Conservation (phyloP, 2,888 invertebrate genomes). For the Dione vanillae region DNA sequence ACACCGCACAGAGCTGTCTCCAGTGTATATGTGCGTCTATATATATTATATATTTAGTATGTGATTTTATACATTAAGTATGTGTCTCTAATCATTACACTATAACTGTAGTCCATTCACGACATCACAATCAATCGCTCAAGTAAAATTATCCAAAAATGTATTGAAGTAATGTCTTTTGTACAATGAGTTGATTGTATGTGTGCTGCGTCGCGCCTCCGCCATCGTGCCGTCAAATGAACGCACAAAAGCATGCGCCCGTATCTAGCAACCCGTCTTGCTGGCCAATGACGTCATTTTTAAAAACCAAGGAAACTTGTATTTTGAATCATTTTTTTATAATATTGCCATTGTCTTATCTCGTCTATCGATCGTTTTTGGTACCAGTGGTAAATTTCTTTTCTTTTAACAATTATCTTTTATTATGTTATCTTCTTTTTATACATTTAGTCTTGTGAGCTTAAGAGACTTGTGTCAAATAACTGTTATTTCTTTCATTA, state of each 20-base stretch:
- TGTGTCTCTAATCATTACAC: conserved; percentile 10
- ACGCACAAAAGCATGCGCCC: background rate
- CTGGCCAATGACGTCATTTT: background rate
- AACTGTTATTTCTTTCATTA: no score
- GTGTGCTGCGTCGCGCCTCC: conserved; percentile 21
- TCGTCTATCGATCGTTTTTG: background rate
- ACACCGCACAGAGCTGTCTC: background rate
- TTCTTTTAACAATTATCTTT: no score
- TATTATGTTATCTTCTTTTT: no score
- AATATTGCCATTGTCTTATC: background rate
- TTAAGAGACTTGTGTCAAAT: no score
- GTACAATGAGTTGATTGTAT: conserved; percentile 30
- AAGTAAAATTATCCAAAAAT: conserved; percentile 45
- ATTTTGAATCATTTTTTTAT: no score
- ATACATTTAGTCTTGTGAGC: no score
- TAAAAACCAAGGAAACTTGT: background rate
- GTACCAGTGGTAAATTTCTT: background rate
- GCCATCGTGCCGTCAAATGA: background rate
- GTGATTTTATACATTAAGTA: conserved; percentile 29
- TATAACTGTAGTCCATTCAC: conserved; percentile 20
- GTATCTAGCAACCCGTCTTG: background rate
- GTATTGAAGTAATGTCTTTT: conserved; percentile 26
- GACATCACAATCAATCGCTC: conserved; percentile 23
- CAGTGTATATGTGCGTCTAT: conserved; percentile 10
- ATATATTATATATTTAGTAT: conserved; percentile 11